These are phyloP conservation scores for Gracilinanus agilis DNA, from an alignment of 2,113 vertebrate genomes.

Conservation along the genomic window DNA sequence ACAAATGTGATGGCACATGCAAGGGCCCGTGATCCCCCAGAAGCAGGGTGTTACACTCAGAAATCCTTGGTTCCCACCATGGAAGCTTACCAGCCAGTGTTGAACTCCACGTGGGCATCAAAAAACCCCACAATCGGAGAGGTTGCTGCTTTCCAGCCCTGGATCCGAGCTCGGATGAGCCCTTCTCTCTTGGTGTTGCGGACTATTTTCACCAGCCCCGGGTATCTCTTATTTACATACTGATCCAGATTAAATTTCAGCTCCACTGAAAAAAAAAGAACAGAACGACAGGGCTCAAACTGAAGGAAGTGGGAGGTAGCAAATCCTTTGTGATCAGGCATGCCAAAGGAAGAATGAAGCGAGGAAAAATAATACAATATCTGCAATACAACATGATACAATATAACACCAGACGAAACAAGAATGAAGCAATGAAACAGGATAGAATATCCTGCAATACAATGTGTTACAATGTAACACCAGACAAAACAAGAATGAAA, in stretches of 20 bases:
- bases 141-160: conserved; percentile 96
- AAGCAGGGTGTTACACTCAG: background rate
- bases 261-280: conserved; percentile 87
- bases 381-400: background rate
- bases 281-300: background rate
- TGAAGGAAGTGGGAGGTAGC: background rate
- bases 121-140: conserved; percentile 96
- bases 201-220: conserved; percentile 96
- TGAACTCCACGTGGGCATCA: conserved; percentile 98
- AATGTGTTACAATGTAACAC: background rate
- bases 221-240: conserved; percentile 95
- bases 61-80: background rate
- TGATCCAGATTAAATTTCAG: conserved; percentile 97
- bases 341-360: background rate
- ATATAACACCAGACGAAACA: background rate
- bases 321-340: background rate
- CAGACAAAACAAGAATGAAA: background rate
- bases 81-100: conserved; percentile 93
- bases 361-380: background rate
- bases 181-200: conserved; percentile 95
- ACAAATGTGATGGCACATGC: background rate
- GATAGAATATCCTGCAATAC: background rate
- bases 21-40: background rate
- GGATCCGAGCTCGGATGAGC: conserved; percentile 96
- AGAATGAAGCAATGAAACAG: background rate